Evolutionary conservation across 2,113 vertebrate species (phyloP).

Genomic region (Condylura cristata): DNA sequence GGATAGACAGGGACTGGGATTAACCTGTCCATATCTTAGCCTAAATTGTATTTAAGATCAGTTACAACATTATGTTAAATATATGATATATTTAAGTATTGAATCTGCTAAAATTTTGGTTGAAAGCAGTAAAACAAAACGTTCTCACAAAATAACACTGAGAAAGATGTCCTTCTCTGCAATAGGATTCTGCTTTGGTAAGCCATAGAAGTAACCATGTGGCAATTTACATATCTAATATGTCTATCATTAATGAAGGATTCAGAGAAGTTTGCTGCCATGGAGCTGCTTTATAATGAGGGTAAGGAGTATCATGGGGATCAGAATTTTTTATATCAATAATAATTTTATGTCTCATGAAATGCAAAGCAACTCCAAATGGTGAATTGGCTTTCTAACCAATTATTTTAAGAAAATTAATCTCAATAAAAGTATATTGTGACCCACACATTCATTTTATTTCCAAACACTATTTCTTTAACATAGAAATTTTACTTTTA

Average conservation of each 20-base stretch:
- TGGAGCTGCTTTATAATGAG: not conserved
- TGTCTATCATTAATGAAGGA: not conserved
- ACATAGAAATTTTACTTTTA: slow-evolving; percentile 27
- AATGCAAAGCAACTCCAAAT: not conserved
- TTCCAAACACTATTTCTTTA: not conserved
- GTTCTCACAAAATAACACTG: not conserved
- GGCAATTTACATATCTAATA: not conserved
- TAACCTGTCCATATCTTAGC: too few species aligned
- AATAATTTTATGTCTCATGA: not conserved
- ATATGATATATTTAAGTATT: not conserved
- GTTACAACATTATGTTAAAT: not conserved
- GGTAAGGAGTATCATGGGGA: not conserved
- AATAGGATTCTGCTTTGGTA: not conserved
- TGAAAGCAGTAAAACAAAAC: not conserved
- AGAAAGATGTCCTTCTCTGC: not conserved
- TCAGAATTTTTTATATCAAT: not conserved
- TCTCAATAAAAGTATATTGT: not conserved
- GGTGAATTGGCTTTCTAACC: not conserved
- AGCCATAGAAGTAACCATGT: not conserved
- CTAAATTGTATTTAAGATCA: too few species aligned
- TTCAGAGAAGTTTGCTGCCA: not conserved
- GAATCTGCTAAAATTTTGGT: not conserved
- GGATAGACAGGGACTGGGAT: not conserved
- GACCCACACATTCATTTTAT: not conserved
- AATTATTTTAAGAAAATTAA: slow-evolving; percentile 10